These are phyloP conservation scores for Rhamphomyia laevipes DNA, from an alignment of 2,888 invertebrate species.

Conservation along the genomic window DNA sequence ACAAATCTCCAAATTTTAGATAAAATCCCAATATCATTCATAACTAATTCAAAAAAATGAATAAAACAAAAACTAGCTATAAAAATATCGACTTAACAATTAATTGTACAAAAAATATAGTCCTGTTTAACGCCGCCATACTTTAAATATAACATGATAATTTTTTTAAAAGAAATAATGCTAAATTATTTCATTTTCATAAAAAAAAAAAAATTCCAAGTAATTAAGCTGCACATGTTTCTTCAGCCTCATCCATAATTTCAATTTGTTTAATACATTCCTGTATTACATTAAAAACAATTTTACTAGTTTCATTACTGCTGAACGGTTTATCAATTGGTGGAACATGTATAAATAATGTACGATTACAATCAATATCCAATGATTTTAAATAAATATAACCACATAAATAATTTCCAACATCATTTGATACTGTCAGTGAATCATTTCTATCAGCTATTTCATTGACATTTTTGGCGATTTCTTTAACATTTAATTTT, in stretches of 20 bases:
- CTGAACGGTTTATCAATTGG: slow-evolving; percentile 49
- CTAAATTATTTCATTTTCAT: too few species aligned
- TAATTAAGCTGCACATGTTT: too few species aligned
- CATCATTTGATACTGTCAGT: slow-evolving; percentile 24
- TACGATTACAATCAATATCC: slow-evolving; percentile 42
- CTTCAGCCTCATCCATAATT: background rate
- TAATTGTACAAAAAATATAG: too few species aligned
- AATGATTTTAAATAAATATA: slow-evolving; percentile 65
- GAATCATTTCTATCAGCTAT: background rate
- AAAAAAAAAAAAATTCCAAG: too few species aligned
- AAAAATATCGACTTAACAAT: too few species aligned
- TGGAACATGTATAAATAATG: slow-evolving; percentile 71
- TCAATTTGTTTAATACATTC: slow-evolving; percentile 29
- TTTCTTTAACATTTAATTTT: slow-evolving; percentile 34
- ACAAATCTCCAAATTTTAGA: too few species aligned
- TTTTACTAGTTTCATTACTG: slow-evolving; percentile 45
- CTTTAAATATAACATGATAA: too few species aligned
- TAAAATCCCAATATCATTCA: too few species aligned
- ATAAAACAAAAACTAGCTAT: too few species aligned
- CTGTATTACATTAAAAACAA: slow-evolving; percentile 30
- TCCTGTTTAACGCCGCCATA: too few species aligned
- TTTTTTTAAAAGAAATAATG: too few species aligned
- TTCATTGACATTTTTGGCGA: slow-evolving; percentile 27
- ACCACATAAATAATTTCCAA: slow-evolving; percentile 59
- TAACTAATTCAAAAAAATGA: too few species aligned